Evolutionary conservation across 2,113 vertebrate species (phyloP).

Genomic region (Rostratula benghalensis): DNA sequence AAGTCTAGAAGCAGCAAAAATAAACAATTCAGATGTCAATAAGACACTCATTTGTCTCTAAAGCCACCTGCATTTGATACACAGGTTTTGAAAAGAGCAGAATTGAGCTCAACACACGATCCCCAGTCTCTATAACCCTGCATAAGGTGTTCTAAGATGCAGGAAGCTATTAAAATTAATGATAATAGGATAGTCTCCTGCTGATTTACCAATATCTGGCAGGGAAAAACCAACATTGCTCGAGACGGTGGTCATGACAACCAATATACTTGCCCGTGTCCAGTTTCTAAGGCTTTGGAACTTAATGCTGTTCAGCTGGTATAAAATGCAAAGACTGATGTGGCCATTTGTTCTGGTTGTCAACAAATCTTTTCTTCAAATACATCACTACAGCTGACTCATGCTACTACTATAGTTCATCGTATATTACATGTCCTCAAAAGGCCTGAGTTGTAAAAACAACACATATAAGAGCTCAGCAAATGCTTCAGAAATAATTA

Average conservation of each 20-base stretch:
- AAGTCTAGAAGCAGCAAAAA: neutral
- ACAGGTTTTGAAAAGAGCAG: neutral
- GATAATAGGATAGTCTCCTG: neutral
- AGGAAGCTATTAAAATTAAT: conserved; percentile 43
- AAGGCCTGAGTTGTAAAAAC: neutral
- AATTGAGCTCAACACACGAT: neutral
- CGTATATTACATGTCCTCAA: neutral
- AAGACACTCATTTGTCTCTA: neutral
- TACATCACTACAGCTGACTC: conserved; percentile 30
- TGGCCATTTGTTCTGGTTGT: conserved; percentile 47
- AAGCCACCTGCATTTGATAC: neutral
- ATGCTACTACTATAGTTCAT: neutral
- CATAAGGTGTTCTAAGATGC: neutral
- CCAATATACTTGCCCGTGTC: neutral
- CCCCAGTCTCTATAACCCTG: neutral
- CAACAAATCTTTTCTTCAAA: conserved; percentile 52
- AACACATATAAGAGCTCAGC: neutral
- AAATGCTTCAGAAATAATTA: neutral
- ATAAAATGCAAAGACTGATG: conserved; percentile 41
- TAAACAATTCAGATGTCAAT: neutral
- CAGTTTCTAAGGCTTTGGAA: conserved; percentile 30
- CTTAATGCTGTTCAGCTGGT: conserved; percentile 10
- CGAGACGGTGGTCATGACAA: conserved; percentile 45
- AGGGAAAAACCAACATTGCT: neutral
- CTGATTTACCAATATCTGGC: neutral